Base-by-base conservation (phyloP, 37 sponge, comb jelly and placozoan genomes). In the Hormiphora californensis region DNA sequence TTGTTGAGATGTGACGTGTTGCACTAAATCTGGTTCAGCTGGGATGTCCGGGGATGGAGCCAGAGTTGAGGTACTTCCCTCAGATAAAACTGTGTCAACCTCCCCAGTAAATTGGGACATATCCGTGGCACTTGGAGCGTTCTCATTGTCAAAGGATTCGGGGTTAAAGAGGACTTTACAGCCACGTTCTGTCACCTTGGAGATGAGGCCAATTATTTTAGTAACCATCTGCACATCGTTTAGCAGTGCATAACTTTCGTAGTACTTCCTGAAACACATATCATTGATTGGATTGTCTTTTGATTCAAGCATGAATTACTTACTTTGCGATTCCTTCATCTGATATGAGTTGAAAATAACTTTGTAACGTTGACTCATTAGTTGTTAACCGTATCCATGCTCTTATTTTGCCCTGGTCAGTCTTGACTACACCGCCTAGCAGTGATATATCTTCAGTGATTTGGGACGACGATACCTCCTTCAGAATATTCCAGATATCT, bases 321-420 rank as follows among this genome's bases (percentile, higher is more conserved):
- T 30, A 57, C 59, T 57, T 57, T 23, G 19, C 25, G 25, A 73
- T 73, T 7, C 23, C 43, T 5, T 96, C 91, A 43, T 92, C 88
- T 9, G 62, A 63, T 15, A 96, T 41, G n/a, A 93, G 92, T 31
- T 37, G 89, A 63, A 98, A 90, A 88, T 94, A 98, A 87, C 94
- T 94, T 85, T 93, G 93, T 32, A 98, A 87, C 19, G 95, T 91
- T 37, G 88, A 88, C 88, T 98, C 99, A 59, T 98, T 98, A 41
- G 91, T 92, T 9, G 94, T 91, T 0, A 93, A 54, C 43, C 91
- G 69, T 44, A 93, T 89, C 94, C 94, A 93, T 15, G 94, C 94
- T 9, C 95, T 73, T 63, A 92, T 92, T 40, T 88, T 67, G 0
- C 93, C 95, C 54, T 33, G 43, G 25, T 92, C 93, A 5, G 90